Evolutionary conservation across 2,888 invertebrate species (phyloP).

Genomic region (Amiota minor): DNA sequence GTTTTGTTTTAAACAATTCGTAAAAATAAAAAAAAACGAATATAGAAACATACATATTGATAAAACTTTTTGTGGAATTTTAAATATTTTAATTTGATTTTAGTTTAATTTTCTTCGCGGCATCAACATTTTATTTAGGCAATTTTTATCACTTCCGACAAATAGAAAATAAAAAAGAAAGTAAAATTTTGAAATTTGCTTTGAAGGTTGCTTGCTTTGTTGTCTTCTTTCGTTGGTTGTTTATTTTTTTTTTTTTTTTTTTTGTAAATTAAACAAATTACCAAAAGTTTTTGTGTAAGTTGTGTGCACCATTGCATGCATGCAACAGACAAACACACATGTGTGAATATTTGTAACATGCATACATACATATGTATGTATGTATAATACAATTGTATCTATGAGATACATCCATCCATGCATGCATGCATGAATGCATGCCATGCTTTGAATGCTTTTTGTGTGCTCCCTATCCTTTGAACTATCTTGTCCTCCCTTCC

Average conservation of each 20-base stretch:
- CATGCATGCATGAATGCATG: slow-evolving; percentile 51
- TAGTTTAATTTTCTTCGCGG: slow-evolving; percentile 45
- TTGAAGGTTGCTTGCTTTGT: slow-evolving; percentile 37
- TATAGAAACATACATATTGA: slow-evolving; percentile 49
- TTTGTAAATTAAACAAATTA: slow-evolving; percentile 64
- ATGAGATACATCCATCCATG: slow-evolving; percentile 58
- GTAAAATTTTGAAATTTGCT: slow-evolving; percentile 43
- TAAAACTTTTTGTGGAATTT: slow-evolving; percentile 63
- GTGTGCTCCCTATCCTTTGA: neutral
- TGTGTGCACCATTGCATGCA: slow-evolving; percentile 39
- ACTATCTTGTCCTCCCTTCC: no score
- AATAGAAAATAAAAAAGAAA: slow-evolving; percentile 36
- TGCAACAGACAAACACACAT: slow-evolving; percentile 33
- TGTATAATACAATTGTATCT: slow-evolving; percentile 44
- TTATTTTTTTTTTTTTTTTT: slow-evolving; percentile 21
- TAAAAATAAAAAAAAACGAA: neutral
- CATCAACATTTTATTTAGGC: slow-evolving; percentile 17
- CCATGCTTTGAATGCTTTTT: slow-evolving; percentile 42
- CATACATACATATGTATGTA: no score
- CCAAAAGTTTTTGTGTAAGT: slow-evolving; percentile 39
- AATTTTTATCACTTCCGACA: slow-evolving; percentile 46
- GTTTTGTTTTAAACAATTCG: slow-evolving; percentile 19
- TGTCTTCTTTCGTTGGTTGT: slow-evolving; percentile 37
- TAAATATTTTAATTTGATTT: slow-evolving; percentile 66
- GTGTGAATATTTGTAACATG: slow-evolving; percentile 29